A percentile compares a stretch with the other conserved stretches of the same genome.
These are phyloP conservation scores for Echiichthys vipera DNA, from an alignment of 2,797 vertebrate species.

Conservation along the genomic window DNA sequence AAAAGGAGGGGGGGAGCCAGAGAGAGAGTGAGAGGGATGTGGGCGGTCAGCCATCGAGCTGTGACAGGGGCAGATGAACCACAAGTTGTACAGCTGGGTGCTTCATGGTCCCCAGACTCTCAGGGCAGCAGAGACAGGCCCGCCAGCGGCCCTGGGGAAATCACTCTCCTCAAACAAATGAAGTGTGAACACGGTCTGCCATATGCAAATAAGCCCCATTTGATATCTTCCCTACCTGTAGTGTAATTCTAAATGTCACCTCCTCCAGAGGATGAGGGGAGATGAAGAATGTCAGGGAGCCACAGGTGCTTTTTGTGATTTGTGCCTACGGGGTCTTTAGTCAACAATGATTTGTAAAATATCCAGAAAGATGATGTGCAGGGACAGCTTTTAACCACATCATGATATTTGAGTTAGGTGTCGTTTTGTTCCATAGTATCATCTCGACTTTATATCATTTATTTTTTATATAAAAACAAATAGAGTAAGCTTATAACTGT, in stretches of 20 bases:
- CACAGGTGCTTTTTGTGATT: constrained; percentile 64
- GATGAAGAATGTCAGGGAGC: constrained; percentile 44
- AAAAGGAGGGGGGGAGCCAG: constrained; percentile 9
- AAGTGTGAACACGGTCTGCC: constrained; percentile 71
- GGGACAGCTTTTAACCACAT: not conserved
- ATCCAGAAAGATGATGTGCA: not conserved
- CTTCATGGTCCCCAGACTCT: constrained; percentile 55
- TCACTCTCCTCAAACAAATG: constrained; percentile 73
- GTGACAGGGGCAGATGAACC: constrained; percentile 66
- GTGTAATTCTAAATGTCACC: constrained; percentile 72
- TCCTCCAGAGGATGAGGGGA: constrained; percentile 24
- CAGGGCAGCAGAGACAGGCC: constrained; percentile 54
- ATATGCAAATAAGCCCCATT: constrained; percentile 69
- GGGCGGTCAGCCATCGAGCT: constrained; percentile 63
- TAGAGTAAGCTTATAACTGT: not conserved
- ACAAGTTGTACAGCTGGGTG: constrained; percentile 63
- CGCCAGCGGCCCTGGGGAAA: constrained; percentile 64
- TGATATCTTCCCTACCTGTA: constrained; percentile 68
- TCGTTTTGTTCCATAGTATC: not conserved
- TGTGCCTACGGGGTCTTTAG: constrained; percentile 11
- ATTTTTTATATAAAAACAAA: not conserved
- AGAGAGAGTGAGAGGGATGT: constrained; percentile 47
- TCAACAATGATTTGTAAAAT: constrained; percentile 24
- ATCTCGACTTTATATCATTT: not conserved
- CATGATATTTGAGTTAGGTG: not conserved